phyloP scores from a whole-genome alignment of 2,797 vertebrate genomes.

The Eulemur coronatus region DNA sequence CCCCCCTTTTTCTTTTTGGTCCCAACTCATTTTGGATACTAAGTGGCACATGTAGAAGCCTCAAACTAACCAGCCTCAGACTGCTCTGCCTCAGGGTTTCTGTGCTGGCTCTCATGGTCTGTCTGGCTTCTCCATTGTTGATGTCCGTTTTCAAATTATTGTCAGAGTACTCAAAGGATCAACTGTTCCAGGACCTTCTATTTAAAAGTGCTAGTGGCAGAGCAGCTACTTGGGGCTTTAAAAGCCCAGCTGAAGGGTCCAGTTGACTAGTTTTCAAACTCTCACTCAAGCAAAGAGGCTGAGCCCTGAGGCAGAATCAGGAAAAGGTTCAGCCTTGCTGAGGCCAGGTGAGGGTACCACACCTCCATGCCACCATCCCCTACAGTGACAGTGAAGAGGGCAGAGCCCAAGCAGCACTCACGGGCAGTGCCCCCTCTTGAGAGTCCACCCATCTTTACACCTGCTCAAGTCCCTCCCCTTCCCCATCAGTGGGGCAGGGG shows the following conservation, averaged over 20 bases:
- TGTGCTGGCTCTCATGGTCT: not conserved
- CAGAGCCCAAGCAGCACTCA: rapidly evolving
- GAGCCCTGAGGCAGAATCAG: not conserved
- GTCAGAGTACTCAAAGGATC: not conserved
- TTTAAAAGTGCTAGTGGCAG: not conserved
- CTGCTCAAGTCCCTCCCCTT: no score
- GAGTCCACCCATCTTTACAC: not conserved
- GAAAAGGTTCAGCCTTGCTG: not conserved
- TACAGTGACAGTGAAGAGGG: not conserved
- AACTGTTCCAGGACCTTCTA: not conserved
- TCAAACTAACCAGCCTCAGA: not conserved
- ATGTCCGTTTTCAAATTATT: not conserved
- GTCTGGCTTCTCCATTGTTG: not conserved
- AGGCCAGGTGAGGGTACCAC: not conserved
- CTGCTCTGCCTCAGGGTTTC: not conserved
- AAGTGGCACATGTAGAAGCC: not conserved
- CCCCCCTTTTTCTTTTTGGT: not conserved
- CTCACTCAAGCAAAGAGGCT: not conserved
- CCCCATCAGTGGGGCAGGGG: rapidly evolving
- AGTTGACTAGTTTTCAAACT: not conserved
- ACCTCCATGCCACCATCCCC: rapidly evolving
- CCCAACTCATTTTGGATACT: not conserved
- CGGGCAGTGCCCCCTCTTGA: rapidly evolving
- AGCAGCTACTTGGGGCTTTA: not conserved
- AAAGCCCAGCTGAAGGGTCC: not conserved